These are phyloP conservation scores for Eptatretus burgeri DNA, from an alignment of 2,113 vertebrate species.

Conservation along the genomic window DNA sequence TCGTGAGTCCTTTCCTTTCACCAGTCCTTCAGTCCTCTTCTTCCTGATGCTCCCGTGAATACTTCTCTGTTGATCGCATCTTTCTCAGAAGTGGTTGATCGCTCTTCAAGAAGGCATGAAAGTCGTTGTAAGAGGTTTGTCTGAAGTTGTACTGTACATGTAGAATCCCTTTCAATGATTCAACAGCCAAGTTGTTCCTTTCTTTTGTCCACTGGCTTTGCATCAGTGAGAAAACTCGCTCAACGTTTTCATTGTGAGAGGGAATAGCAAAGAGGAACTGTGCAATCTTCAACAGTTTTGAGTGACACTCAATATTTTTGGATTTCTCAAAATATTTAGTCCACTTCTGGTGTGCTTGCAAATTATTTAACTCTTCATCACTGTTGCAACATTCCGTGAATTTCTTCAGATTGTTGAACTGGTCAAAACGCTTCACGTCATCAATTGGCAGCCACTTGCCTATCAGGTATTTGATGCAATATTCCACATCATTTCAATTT, in stretches of 20 bases:
- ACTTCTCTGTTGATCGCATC: too few relatives aligned
- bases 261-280: constrained; percentile 10
- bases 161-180: too few relatives aligned
- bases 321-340: constrained; percentile 10
- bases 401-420: constrained; percentile 9
- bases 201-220: background rate
- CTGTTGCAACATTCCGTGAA: constrained; percentile 6
- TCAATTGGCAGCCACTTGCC: constrained; percentile 9
- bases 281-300: constrained; percentile 10
- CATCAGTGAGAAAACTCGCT: constrained; percentile 10
- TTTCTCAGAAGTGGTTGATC: too few relatives aligned
- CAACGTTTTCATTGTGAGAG: constrained; percentile 11
- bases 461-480: constrained; percentile 9
- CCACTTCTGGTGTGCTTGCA: constrained; percentile 5
- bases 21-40: too few relatives aligned
- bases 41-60: too few relatives aligned
- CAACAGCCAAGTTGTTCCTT: too few relatives aligned
- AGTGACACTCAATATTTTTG: constrained; percentile 7
- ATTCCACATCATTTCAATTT: constrained; percentile 11
- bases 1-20: too few relatives aligned
- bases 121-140: too few relatives aligned
- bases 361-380: background rate
- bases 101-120: too few relatives aligned
- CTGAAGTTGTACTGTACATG: too few relatives aligned
- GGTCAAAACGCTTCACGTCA: constrained; percentile 11